Conservation (phyloP, 2,888 invertebrate genomes). For the Watsonalla cultraria region DNA sequence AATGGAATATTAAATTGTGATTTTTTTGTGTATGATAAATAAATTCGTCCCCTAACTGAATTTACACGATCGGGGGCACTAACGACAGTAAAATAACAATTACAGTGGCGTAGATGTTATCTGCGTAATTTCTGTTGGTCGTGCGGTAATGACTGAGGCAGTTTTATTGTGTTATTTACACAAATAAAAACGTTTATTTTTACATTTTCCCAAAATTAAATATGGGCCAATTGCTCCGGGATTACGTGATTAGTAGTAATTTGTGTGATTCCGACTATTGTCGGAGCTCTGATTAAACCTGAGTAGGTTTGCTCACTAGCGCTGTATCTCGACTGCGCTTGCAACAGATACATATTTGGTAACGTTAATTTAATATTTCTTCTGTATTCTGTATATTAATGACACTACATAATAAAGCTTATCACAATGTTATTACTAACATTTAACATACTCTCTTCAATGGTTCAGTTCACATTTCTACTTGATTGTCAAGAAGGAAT, state of each 20-base stretch:
- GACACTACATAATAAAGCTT: too few species aligned
- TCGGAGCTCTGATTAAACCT: neutral
- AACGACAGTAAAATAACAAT: slow-evolving; percentile 75
- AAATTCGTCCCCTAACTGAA: slow-evolving; percentile 72
- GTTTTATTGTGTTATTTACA: slow-evolving; percentile 79
- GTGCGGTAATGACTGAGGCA: slow-evolving; percentile 53
- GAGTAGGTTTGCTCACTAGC: neutral
- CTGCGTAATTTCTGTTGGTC: slow-evolving; percentile 63
- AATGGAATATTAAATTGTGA: slow-evolving; percentile 59
- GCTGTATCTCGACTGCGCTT: neutral
- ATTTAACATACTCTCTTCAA: too few species aligned
- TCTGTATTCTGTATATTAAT: too few species aligned
- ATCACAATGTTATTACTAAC: too few species aligned
- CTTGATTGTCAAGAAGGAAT: too few species aligned
- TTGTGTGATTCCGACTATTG: slow-evolving; percentile 43
- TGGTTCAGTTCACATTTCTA: too few species aligned
- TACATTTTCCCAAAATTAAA: slow-evolving; percentile 79
- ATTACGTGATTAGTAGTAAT: slow-evolving; percentile 64
- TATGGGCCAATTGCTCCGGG: slow-evolving; percentile 67
- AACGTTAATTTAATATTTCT: too few species aligned
- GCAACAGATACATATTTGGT: too few species aligned
- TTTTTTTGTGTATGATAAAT: slow-evolving; percentile 21
- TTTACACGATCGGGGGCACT: slow-evolving; percentile 69
- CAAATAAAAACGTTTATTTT: slow-evolving; percentile 79
- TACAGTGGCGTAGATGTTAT: slow-evolving; percentile 72